Evolutionary conservation across 2,113 vertebrate genomes (phyloP).

Genomic region (Tinamus guttatus): DNA sequence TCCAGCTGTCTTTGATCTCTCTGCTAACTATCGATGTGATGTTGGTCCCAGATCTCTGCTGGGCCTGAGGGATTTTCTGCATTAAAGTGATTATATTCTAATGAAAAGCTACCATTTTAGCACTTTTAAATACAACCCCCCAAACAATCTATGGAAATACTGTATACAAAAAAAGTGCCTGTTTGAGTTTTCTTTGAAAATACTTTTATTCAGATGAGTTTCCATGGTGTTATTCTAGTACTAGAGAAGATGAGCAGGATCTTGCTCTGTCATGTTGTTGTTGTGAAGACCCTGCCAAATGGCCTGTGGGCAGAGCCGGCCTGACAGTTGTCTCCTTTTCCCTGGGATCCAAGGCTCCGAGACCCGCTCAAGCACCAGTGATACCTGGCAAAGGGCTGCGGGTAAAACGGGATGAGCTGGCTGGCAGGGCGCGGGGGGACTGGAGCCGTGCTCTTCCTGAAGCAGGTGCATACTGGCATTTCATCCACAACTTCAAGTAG

Average conservation of each 20-base stretch:
- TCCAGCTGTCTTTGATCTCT: neutral
- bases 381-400: constrained; percentile 34
- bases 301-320: neutral
- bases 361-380: neutral
- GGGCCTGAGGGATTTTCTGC: constrained; percentile 23
- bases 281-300: neutral
- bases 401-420: neutral
- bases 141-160: neutral
- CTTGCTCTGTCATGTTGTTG: neutral
- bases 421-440: constrained; percentile 20
- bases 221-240: neutral
- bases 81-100: neutral
- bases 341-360: neutral
- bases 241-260: neutral
- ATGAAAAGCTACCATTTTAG: neutral
- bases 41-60: neutral
- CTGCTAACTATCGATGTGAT: neutral
- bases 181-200: neutral
- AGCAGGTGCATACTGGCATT: neutral
- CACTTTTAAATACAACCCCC: neutral
- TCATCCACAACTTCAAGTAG: neutral
- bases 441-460: neutral
- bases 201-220: neutral
- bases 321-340: constrained; percentile 9
- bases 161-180: neutral